phyloP scores from a whole-genome alignment of 2,113 vertebrate genomes.

The Athene noctua region DNA sequence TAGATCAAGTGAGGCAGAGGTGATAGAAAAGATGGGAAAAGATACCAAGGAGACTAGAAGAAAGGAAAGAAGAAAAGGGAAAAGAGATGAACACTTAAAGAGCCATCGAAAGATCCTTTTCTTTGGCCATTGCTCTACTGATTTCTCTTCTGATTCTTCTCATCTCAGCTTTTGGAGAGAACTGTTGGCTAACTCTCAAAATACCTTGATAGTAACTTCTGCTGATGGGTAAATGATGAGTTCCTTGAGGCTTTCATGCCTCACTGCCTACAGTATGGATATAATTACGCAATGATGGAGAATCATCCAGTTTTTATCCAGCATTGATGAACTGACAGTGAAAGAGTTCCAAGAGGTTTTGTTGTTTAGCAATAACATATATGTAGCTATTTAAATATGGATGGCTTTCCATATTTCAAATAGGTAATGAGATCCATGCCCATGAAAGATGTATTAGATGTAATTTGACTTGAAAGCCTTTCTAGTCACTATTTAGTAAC shows the following conservation, averaged over 20 bases:
- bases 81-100: background rate
- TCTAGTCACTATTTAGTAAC: background rate
- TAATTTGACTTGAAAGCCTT: background rate
- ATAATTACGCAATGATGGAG: background rate
- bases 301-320: background rate
- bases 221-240: background rate
- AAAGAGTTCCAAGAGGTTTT: constrained; percentile 4
- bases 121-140: background rate
- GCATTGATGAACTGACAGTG: constrained; percentile 41
- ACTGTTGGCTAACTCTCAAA: background rate
- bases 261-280: background rate
- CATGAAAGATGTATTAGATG: background rate
- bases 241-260: background rate
- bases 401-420: background rate
- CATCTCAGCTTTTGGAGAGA: background rate
- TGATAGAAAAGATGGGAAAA: background rate
- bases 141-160: background rate
- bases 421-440: background rate
- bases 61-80: background rate
- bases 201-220: background rate
- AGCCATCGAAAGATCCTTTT: background rate
- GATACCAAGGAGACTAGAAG: background rate
- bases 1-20: background rate
- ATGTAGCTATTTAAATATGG: background rate
- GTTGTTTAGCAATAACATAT: background rate